Conservation (phyloP, 2,797 vertebrate genomes). For the Emys orbicularis region DNA sequence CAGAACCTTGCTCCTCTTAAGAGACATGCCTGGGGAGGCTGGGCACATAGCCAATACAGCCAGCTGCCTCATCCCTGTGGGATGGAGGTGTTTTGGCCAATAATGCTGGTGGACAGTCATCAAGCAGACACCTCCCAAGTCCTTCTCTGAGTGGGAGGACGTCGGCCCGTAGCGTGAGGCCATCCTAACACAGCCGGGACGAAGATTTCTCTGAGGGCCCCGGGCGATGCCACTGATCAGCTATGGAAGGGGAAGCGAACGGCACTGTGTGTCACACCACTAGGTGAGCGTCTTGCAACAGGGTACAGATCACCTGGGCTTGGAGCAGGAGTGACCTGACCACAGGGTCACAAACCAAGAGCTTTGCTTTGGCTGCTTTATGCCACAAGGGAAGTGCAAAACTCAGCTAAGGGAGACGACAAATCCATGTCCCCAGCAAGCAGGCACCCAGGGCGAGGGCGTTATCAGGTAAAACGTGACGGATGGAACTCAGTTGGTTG, state of each 20-base stretch:
- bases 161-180: rapidly evolving
- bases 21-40: neutral
- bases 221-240: neutral
- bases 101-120: too few species aligned
- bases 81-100: neutral
- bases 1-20: neutral
- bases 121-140: neutral
- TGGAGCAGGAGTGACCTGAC: neutral
- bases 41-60: neutral
- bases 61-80: neutral
- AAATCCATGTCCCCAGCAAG: too few species aligned
- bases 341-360: neutral
- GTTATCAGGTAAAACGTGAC: neutral
- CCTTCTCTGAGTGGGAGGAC: neutral
- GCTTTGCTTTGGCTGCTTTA: neutral
- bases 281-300: neutral
- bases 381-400: neutral
- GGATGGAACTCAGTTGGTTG: neutral
- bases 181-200: neutral
- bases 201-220: too few species aligned
- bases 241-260: neutral
- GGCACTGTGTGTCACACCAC: too few species aligned
- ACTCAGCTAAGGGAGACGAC: neutral
- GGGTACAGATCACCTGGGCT: too few species aligned
- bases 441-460: neutral